These are phyloP conservation scores for Xenus cinereus DNA, from an alignment of 2,113 vertebrate genomes.

Conservation along the genomic window DNA sequence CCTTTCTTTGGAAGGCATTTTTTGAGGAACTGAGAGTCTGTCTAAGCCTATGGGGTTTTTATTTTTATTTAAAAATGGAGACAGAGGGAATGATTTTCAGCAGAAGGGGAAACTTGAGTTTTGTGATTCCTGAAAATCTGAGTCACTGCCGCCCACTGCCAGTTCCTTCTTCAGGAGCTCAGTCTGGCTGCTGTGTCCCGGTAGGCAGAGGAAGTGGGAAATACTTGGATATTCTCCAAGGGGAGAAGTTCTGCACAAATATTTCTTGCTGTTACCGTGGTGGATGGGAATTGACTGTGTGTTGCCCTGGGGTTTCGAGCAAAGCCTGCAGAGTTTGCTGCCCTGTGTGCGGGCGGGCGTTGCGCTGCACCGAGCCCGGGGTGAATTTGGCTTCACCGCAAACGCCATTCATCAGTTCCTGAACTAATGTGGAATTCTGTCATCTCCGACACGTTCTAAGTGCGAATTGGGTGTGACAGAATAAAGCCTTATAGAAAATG, in stretches of 20 bases:
- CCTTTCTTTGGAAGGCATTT: background rate
- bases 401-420: background rate
- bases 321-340: background rate
- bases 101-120: background rate
- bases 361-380: background rate
- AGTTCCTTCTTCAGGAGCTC: conserved; percentile 16
- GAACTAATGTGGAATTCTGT: background rate
- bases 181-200: conserved; percentile 14
- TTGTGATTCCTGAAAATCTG: conserved; percentile 27
- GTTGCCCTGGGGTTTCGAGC: background rate
- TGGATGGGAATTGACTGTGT: background rate
- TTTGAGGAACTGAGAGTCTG: background rate
- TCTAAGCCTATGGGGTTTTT: background rate
- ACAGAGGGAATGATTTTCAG: background rate
- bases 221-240: conserved; percentile 1
- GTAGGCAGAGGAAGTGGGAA: conserved; percentile 48
- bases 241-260: background rate
- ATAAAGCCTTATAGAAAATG: background rate
- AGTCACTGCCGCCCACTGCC: conserved; percentile 21
- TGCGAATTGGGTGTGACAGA: background rate
- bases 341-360: background rate
- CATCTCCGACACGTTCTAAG: background rate
- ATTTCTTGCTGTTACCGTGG: background rate
- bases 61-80: background rate
- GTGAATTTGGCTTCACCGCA: background rate